Conservation (phyloP, 2,113 vertebrate genomes). For the Pangasianodon hypophthalmus region DNA sequence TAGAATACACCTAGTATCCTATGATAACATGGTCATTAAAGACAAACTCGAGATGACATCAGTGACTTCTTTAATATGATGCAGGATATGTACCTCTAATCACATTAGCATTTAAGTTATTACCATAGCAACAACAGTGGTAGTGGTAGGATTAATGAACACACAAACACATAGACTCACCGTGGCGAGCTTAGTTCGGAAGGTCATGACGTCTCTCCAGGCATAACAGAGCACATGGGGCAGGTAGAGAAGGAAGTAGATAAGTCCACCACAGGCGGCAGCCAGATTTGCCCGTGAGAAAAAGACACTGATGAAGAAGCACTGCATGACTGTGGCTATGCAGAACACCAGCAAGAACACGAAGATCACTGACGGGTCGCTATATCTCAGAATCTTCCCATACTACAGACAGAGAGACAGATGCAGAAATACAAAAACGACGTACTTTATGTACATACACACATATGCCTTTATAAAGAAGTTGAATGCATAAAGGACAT, state of each 20-base stretch:
- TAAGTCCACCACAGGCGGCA: constrained; percentile 92
- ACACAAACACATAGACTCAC: constrained; percentile 72
- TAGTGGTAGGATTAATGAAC: not conserved
- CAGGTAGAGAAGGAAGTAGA: constrained; percentile 94
- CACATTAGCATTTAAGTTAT: not conserved
- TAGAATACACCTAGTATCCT: not conserved
- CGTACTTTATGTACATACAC: not conserved
- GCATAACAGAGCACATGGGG: constrained; percentile 89
- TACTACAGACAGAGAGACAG: constrained; percentile 69
- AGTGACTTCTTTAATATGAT: not conserved
- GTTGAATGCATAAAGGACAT: not conserved
- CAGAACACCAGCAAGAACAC: constrained; percentile 90
- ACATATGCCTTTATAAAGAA: not conserved
- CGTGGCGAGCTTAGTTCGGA: constrained; percentile 81
- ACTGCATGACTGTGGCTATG: constrained; percentile 87
- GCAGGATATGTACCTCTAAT: not conserved
- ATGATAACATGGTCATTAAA: not conserved
- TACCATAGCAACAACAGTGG: not conserved
- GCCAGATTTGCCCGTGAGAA: constrained; percentile 97
- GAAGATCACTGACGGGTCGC: constrained; percentile 90
- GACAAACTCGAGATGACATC: not conserved
- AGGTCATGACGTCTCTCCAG: constrained; percentile 90
- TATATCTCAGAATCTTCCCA: constrained; percentile 91
- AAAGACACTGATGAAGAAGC: constrained; percentile 95
- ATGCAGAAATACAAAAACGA: not conserved